phyloP scores from a whole-genome alignment of 2,797 vertebrate genomes.

The Hybognathus amarus region DNA sequence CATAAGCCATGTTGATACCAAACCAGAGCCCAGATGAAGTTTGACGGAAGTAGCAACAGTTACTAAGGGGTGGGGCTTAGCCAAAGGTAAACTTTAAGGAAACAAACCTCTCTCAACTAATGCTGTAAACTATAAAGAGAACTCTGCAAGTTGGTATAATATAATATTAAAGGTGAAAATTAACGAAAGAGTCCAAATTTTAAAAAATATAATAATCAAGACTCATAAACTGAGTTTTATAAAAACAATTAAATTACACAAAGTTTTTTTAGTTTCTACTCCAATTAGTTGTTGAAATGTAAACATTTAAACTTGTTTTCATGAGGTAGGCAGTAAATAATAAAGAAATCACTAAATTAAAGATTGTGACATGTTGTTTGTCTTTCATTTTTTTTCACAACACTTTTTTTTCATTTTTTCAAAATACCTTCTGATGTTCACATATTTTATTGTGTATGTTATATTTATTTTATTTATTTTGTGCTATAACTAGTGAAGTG shows the following conservation, averaged over 20 bases:
- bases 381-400: not conserved
- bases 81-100: too few species aligned
- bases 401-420: not conserved
- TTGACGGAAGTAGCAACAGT: too few species aligned
- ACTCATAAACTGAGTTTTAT: not conserved
- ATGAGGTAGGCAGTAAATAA: not conserved
- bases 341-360: not conserved
- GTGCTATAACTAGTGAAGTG: not conserved
- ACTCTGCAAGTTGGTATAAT: not conserved
- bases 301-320: not conserved
- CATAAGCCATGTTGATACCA: too few species aligned
- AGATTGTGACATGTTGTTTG: not conserved
- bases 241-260: not conserved
- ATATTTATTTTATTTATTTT: not conserved
- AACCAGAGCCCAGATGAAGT: too few species aligned
- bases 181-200: not conserved
- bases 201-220: not conserved
- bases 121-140: not conserved
- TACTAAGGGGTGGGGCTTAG: too few species aligned
- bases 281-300: not conserved
- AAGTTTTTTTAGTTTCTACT: not conserved
- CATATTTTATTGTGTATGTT: too few species aligned
- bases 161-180: not conserved
- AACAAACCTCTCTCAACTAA: not conserved
- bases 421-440: not conserved